Evolutionary conservation across 2,113 vertebrate genomes (phyloP).

Genomic region (Hoplias malabaricus): DNA sequence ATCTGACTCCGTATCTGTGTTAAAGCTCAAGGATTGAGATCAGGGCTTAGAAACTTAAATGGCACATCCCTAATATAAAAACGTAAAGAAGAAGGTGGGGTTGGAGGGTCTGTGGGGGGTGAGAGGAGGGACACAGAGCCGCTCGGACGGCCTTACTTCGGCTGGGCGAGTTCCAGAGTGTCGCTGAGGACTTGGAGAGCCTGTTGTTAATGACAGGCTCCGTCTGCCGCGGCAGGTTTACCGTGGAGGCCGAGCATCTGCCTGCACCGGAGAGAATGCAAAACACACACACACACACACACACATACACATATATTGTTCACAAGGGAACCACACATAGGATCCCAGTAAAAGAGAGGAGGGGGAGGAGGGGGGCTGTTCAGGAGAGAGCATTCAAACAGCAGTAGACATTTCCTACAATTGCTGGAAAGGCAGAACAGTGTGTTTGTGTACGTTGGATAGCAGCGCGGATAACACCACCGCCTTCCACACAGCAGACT

Average conservation of each 20-base stretch:
- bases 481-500: too few relatives aligned
- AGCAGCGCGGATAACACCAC: too few relatives aligned
- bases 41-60: not conserved
- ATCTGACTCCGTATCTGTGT: too few relatives aligned
- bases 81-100: conserved; percentile 57
- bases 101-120: conserved; percentile 48
- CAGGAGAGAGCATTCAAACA: not conserved
- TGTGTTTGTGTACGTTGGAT: too few relatives aligned
- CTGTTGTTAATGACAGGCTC: conserved; percentile 99
- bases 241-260: conserved; percentile 96
- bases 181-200: conserved; percentile 99
- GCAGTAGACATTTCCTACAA: not conserved
- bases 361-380: conserved; percentile 5
- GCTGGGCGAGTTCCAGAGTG: conserved; percentile 98
- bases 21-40: not conserved
- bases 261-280: conserved; percentile 91
- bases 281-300: conserved; percentile 66
- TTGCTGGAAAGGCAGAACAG: too few relatives aligned
- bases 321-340: conserved; percentile 12
- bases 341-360: not conserved
- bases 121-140: conserved; percentile 58
- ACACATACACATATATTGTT: conserved; percentile 8
- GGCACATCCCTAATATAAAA: conserved; percentile 10
- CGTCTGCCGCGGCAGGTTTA: conserved; percentile 99
- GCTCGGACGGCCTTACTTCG: conserved; percentile 90